phyloP scores from a whole-genome alignment of 1,140 invertebrate genomes.

The Trialeurodes vaporariorum region DNA sequence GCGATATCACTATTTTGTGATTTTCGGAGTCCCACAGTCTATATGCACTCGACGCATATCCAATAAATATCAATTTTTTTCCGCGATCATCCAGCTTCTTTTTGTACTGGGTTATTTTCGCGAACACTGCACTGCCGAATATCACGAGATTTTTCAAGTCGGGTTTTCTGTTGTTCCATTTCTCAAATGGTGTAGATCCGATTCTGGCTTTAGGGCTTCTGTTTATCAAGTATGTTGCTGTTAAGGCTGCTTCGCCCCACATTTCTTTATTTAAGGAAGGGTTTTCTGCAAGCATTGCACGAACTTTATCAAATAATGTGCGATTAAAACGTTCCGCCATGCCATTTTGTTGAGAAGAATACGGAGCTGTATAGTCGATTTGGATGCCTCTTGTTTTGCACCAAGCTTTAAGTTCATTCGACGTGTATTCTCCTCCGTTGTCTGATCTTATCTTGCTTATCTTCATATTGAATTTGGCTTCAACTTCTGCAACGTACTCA shows the following conservation, averaged over 20 bases:
- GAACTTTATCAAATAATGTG: conserved; percentile 24
- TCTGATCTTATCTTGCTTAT: conserved; percentile 17
- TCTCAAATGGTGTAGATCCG: conserved; percentile 4
- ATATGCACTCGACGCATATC: conserved; percentile 3
- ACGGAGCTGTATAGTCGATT: conserved; percentile 24
- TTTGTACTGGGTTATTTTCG: neutral
- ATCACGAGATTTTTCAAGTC: conserved; percentile 3
- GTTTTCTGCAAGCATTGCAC: conserved; percentile 27
- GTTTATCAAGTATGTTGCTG: conserved; percentile 11
- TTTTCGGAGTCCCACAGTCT: conserved; percentile 1
- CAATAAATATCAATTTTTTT: conserved; percentile 4
- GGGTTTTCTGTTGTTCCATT: conserved; percentile 5
- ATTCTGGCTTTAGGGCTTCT: conserved; percentile 1
- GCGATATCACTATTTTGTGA: too few relatives aligned
- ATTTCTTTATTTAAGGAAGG: conserved; percentile 18
- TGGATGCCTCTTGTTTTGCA: conserved; percentile 26
- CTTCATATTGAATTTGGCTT: conserved; percentile 27
- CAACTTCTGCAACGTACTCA: conserved; percentile 27
- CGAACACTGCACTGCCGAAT: conserved; percentile 3
- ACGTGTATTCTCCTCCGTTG: conserved; percentile 21
- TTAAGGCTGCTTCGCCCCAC: conserved; percentile 29
- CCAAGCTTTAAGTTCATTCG: conserved; percentile 8
- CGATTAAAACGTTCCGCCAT: conserved; percentile 27
- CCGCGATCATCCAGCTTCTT: conserved; percentile 6
- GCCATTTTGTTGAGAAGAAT: conserved; percentile 33